A percentile compares a stretch with the other conserved stretches of the same genome.
These are phyloP conservation scores for Coregonus sp. DNA, from an alignment of 2,797 vertebrate species.

Conservation along the genomic window DNA sequence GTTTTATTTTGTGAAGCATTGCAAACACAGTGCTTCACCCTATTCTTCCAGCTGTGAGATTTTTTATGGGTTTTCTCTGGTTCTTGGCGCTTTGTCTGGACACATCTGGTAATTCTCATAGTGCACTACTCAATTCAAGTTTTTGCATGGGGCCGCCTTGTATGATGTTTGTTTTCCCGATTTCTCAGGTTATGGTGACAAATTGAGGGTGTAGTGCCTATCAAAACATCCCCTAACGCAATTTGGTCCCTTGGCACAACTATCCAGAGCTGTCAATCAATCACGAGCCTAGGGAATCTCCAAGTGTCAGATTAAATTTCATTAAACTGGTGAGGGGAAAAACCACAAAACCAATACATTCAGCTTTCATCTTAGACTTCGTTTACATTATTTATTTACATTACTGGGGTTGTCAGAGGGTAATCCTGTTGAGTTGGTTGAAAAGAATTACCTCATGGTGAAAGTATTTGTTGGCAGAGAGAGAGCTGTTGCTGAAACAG, in stretches of 20 bases:
- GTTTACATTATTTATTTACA: background rate
- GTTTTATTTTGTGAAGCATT: background rate
- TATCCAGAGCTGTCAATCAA: background rate
- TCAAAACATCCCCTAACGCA: background rate
- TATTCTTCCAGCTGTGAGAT: slow-evolving; percentile 29
- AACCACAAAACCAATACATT: background rate
- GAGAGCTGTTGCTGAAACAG: slow-evolving; percentile 49
- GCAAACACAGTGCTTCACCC: background rate
- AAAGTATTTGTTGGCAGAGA: slow-evolving; percentile 70
- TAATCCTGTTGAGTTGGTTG: background rate
- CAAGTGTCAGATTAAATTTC: background rate
- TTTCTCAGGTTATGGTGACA: background rate
- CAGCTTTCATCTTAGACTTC: background rate
- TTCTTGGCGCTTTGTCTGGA: background rate
- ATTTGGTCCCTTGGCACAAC: background rate
- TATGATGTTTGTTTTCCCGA: too few species aligned
- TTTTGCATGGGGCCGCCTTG: background rate
- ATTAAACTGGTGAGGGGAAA: background rate
- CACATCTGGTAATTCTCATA: slow-evolving; percentile 28
- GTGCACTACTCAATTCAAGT: background rate
- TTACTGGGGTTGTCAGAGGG: background rate
- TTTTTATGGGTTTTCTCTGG: slow-evolving; percentile 22
- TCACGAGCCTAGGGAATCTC: background rate
- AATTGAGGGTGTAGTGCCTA: background rate
- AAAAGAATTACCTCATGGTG: slow-evolving; percentile 72